Evolutionary conservation across 2,797 vertebrate genomes (phyloP), one percentile per base, ranked within the genome.

Genomic region (Alcedo atthis): DNA sequence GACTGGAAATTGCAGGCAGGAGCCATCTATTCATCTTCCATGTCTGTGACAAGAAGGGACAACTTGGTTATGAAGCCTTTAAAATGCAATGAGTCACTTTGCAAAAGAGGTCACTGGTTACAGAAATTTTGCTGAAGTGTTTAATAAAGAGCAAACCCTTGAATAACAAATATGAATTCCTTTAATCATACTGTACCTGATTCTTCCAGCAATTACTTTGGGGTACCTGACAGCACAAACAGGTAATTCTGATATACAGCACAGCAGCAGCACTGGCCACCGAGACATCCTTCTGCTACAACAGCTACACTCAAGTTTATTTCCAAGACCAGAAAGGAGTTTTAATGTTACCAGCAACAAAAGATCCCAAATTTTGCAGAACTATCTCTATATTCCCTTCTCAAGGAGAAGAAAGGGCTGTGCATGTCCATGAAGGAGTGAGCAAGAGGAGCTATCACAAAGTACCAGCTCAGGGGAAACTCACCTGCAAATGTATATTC

Each of bases 41-140:
- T 73, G 59, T 46, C 40, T 71, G 91, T 77, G 75, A 92, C 91
- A 89, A 85, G 83, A 71, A 77, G 69, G 71, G 66, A 91, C 78
- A 62, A 62, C 79, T 88, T 84, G 61, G 83, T 74, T 90, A 75
- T 40, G 86, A 70, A 91, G 49, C 64, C 68, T 88, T 92, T 93
- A 90, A 94, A 92, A 92, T 66, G 66, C 79, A 90, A 43, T 75
- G 88, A 85, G 54, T 86, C 92, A 91, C 68, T 86, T 89, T 84
- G 77, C 58, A 53, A 81, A 93, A 88, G 92, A 87, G 62, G 78
- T 87, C 90, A 88, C 17, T 2, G 15, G 79, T 51, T 89, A 81
- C 51, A 45, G 68, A 89, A 89, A 67, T 80, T 64, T 70, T 87
- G 75, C 78, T 82, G 24, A 90, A 89, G 43, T 28, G 51, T 85